Evolutionary conservation across 2,113 vertebrate genomes (phyloP), one percentile per base, ranked within the genome.

Genomic region (Upupa epops): DNA sequence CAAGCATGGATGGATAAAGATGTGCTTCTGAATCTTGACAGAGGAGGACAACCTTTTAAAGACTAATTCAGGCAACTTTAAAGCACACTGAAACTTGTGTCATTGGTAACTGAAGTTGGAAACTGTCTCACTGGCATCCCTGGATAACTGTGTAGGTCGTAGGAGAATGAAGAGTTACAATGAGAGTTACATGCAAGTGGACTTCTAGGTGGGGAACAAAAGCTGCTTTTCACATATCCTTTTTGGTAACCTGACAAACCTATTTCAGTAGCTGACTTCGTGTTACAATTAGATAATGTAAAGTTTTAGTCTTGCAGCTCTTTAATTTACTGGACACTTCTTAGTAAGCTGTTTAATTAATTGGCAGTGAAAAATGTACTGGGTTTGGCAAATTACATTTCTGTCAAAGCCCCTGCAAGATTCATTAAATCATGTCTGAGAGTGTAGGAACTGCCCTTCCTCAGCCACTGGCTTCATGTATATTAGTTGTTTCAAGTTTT

Each of bases 301-400:
- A 75, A 93, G 70, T 94, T 81, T 64, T 66, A 93, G 31, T 22
- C 82, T 90, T 69, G 68, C 36, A 65, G 64, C 76, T 96, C 76
- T 92, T 95, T 94, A 92, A 97, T 96, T 96, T 97, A 94, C 63
- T 92, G 93, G 80, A 83, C 70, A 73, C 60, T 89, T 70, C 77
- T 94, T 86, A 63, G 71, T 63, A 78, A 91, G 71, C 71, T 89
- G 76, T 81, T 89, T 95, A 95, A 95, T 97, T 96, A 96, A 97
- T 93, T 96, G 92, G 87, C 78, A 93, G 88, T 93, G 92, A 93
- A 96, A 95, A 97, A 95, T 73, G 52, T 72, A 80, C 91, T 89
- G 74, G 92, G 92, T 96, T 95, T 95, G 86, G 94, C 86, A 93
- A 96, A 95, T 81, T 96, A 92, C 90, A 77, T 95, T 93, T 94